A percentile compares a stretch with the other conserved stretches of the same genome.
Evolutionary conservation across 2,797 vertebrate genomes (phyloP).

Genomic region (Rhincodon typus): DNA sequence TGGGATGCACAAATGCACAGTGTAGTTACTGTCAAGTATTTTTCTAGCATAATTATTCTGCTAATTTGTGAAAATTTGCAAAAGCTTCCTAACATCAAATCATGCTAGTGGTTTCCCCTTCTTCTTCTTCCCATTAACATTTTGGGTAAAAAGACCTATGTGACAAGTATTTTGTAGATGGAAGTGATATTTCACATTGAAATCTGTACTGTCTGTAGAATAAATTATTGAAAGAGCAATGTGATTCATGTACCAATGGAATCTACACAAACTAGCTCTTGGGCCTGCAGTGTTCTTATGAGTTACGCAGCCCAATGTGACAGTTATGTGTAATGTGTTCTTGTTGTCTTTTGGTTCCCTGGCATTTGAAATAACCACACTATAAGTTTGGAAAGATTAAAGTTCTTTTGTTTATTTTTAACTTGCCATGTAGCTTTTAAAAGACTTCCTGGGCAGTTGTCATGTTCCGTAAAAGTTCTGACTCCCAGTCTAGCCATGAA

Average conservation of each 20-base stretch:
- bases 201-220: neutral
- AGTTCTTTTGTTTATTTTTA: no score
- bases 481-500: no score
- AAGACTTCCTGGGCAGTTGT: no score
- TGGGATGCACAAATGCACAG: neutral
- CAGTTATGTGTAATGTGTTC: neutral
- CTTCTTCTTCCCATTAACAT: neutral
- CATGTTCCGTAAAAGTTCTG: no score
- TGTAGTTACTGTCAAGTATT: neutral
- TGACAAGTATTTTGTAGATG: neutral
- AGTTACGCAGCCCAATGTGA: neutral
- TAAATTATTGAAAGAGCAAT: neutral
- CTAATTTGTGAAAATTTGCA: neutral
- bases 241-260: neutral
- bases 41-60: neutral
- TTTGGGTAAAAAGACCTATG: neutral
- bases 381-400: no score
- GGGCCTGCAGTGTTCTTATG: neutral
- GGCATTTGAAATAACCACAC: no score
- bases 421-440: no score
- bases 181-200: neutral
- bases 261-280: neutral
- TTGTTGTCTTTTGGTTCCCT: no score
- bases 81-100: neutral
- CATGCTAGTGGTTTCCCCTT: neutral